A percentile compares a stretch with the other conserved stretches of the same genome.
phyloP scores from a whole-genome alignment of 2,797 vertebrate genomes.

The Hypotaenidia okinawae region DNA sequence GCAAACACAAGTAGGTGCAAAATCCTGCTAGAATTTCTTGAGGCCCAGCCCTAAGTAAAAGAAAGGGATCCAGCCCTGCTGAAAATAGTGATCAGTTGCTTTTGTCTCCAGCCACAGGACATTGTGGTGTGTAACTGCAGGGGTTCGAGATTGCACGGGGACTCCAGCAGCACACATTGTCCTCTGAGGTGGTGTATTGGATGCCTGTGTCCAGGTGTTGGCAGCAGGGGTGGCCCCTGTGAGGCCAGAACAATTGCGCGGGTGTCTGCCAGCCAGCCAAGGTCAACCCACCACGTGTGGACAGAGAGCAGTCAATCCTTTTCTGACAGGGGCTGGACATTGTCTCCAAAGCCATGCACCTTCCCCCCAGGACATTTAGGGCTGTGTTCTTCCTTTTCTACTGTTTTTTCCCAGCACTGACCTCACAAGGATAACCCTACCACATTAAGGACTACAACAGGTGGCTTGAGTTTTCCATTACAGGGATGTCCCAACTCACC shows the following conservation, averaged over 20 bases:
- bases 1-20: not conserved
- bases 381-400: not conserved
- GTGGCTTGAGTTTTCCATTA: not conserved
- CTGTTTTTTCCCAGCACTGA: not conserved
- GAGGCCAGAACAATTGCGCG: not conserved
- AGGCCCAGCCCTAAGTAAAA: not conserved
- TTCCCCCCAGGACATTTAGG: not conserved
- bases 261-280: not conserved
- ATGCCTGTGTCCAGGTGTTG: not conserved
- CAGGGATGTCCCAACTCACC: not conserved
- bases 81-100: not conserved
- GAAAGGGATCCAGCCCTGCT: not conserved
- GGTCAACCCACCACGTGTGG: not conserved
- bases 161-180: not conserved
- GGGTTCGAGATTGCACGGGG: too few species aligned
- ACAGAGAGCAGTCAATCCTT: not conserved
- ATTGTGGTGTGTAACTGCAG: not conserved
- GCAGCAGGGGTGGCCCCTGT: not conserved
- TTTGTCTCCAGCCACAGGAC: not conserved
- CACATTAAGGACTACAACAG: not conserved
- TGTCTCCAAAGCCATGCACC: not conserved
- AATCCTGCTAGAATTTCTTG: not conserved
- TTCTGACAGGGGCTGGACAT: not conserved
- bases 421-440: not conserved
- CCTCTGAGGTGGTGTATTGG: not conserved